Base-by-base conservation (phyloP, 2,888 invertebrate genomes). In the Deilephila elpenor region DNA sequence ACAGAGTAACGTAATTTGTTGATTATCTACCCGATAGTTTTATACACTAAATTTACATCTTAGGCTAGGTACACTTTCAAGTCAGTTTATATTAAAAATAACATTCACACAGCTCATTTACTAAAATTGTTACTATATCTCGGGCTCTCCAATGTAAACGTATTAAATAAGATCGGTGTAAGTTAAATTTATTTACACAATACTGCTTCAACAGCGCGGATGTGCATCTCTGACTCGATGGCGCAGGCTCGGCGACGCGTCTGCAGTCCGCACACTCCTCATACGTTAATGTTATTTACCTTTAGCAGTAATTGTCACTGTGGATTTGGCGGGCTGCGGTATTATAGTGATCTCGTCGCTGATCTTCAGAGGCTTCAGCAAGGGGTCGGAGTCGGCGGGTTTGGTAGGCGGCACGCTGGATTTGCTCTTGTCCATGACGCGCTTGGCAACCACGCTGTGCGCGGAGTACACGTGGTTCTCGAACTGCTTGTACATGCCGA, bases 391-490 rank as follows among this genome's bases (percentile, higher is more conserved):
- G n/a, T 93, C 89, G 53, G 84, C 75, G 70, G 86, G 81, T 81
- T 89, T 91, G 79, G 78, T 74, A 34, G 92, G 86, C 20, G 89
- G 83, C 8, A 88, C 79, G 70, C 86, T 79, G 0, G 93, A 89
- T 85, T 96, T 96, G 86, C 96, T 97, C 89, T 97, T 97, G 85
- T 97, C 97, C 96, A 97, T 97, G 51, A 97, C 97, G 77, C 98
- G 96, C 86, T 98, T 98, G 62, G 98, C 98, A 64, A 98, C 98
- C 59, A 98, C 98, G 91, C 98, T 98, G 88, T 98, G 98, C 72
- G 98, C 98, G 59, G 98, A 98, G 88, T 98, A 98, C 5, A 98
- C 98, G 90, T 98, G 98, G 88, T 98, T 98, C 89, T 98, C 98
- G 88, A 98, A 98, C 85, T 98, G 97, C 94, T 98, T 98, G 95